phyloP scores from a whole-genome alignment of 1,140 invertebrate genomes.

The Leptestheria dahalacensis region DNA sequence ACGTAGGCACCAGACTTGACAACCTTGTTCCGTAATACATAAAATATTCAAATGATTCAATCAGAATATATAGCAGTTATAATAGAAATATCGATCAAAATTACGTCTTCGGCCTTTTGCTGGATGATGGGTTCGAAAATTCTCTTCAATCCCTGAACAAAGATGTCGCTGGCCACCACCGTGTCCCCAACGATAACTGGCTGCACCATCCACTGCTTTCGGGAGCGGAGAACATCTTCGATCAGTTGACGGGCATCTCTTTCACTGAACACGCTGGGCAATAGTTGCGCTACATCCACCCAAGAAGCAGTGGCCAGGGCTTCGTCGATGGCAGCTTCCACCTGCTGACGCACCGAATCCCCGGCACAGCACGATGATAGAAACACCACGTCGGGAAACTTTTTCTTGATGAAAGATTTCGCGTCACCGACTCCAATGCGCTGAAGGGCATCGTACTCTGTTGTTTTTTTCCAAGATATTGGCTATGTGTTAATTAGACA shows the following conservation, averaged over 20 bases:
- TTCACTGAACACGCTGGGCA: conserved; percentile 63
- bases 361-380: conserved; percentile 65
- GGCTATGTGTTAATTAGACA: neutral
- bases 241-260: conserved; percentile 59
- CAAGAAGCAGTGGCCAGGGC: conserved; percentile 53
- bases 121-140: conserved; percentile 49
- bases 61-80: neutral
- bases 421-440: conserved; percentile 77
- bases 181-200: conserved; percentile 32
- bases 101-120: conserved; percentile 50
- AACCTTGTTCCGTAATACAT: conserved; percentile 6
- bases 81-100: conserved; percentile 10
- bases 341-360: conserved; percentile 51
- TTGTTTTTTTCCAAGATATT: conserved; percentile 18
- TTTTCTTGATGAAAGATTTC: conserved; percentile 60
- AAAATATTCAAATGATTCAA: conserved; percentile 4
- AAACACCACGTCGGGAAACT: conserved; percentile 51
- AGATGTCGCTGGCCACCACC: conserved; percentile 37
- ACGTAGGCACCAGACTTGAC: conserved; percentile 22
- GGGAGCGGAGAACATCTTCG: conserved; percentile 37
- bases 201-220: conserved; percentile 24
- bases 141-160: conserved; percentile 50
- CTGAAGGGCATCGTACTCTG: conserved; percentile 77
- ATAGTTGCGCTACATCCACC: conserved; percentile 49
- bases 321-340: conserved; percentile 73